Evolutionary conservation across 2,888 invertebrate genomes (phyloP).

Genomic region (Zygothrica quintamaculata): DNA sequence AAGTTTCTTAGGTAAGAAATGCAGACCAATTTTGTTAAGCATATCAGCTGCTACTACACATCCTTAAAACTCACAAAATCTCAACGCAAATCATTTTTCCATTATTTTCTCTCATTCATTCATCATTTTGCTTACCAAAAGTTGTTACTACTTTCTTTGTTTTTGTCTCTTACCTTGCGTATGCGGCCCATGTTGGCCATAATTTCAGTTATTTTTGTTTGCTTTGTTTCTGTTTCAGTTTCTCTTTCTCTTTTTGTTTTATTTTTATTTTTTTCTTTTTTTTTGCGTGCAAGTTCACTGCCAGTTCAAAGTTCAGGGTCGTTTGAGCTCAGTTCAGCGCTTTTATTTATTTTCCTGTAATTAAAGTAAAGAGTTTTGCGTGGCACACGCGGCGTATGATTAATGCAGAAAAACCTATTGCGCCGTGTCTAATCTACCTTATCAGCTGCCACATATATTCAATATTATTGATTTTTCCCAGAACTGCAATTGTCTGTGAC

Average conservation of each 20-base stretch:
- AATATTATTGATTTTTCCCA: slow-evolving; percentile 66
- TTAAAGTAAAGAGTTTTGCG: slow-evolving; percentile 49
- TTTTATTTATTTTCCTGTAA: slow-evolving; percentile 63
- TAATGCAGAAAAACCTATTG: slow-evolving; percentile 47
- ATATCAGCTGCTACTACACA: no score
- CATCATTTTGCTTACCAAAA: no score
- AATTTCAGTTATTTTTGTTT: background rate
- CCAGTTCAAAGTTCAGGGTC: slow-evolving; percentile 75
- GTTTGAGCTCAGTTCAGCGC: background rate
- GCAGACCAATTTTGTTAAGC: no score
- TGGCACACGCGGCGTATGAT: slow-evolving; percentile 70
- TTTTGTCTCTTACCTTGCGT: slow-evolving; percentile 62
- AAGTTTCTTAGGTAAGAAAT: no score
- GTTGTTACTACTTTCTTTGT: slow-evolving; percentile 15
- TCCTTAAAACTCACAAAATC: no score
- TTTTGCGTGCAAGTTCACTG: slow-evolving; percentile 60
- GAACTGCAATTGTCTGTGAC: slow-evolving; percentile 30
- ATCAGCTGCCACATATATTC: slow-evolving; percentile 64
- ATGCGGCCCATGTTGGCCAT: slow-evolving; percentile 69
- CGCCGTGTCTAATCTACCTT: slow-evolving; percentile 38
- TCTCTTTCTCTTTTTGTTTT: no score
- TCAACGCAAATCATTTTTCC: no score
- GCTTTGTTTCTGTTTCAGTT: no score
- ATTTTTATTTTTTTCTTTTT: no score
- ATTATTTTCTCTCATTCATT: background rate